Conservation (phyloP, 2,797 vertebrate genomes). For the Lycodopsis pacificus region DNA sequence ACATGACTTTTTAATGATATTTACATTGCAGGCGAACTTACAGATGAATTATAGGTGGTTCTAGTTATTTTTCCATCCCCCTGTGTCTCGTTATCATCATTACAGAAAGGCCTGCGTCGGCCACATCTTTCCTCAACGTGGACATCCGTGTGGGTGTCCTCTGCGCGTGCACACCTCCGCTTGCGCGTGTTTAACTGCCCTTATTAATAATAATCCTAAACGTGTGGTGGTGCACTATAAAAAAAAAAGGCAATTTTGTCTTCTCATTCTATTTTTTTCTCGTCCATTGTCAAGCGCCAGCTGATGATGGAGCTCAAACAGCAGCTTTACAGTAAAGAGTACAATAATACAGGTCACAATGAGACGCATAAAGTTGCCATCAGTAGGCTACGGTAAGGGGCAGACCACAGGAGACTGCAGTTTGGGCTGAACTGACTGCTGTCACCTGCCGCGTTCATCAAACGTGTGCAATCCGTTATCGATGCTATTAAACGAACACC, state of each 20-base stretch:
- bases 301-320: neutral
- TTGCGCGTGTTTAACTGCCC: conserved; percentile 34
- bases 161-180: conserved; percentile 43
- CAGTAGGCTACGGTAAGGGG: neutral
- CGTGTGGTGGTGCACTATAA: conserved; percentile 6
- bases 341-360: neutral
- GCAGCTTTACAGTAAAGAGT: neutral
- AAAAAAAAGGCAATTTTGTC: neutral
- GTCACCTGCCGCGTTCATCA: neutral
- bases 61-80: neutral
- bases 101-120: conserved; percentile 50
- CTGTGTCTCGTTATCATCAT: conserved; percentile 27
- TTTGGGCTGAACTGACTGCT: conserved; percentile 6
- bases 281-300: neutral
- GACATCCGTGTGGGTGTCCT: conserved; percentile 69
- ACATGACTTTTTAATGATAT: neutral
- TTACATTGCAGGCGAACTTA: neutral
- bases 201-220: conserved; percentile 33
- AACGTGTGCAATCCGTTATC: neutral
- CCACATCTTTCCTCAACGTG: conserved; percentile 29
- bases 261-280: neutral
- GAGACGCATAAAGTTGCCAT: conserved; percentile 1
- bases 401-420: neutral
- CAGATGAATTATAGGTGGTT: neutral
- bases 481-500: neutral